phyloP scores from a whole-genome alignment of 2,113 vertebrate genomes.

The Protomyctophum bolini region DNA sequence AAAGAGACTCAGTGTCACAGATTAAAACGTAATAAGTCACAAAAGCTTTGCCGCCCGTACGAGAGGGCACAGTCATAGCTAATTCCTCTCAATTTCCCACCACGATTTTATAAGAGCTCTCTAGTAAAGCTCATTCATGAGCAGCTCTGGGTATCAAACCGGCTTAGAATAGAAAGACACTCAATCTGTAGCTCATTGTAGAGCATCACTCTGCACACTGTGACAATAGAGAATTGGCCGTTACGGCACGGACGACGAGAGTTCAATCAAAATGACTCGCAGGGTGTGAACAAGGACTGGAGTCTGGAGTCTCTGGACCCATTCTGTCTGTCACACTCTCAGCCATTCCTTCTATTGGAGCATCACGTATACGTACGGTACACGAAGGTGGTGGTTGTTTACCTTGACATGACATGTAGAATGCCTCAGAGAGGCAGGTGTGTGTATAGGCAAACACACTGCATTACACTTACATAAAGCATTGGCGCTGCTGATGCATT shows the following conservation, averaged over 20 bases:
- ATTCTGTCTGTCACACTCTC: conserved; percentile 2
- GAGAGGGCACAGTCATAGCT: conserved; percentile 2
- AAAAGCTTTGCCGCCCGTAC: conserved; percentile 8
- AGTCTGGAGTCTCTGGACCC: too few relatives aligned
- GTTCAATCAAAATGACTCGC: conserved; percentile 8
- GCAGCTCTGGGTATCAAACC: background rate
- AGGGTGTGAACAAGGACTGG: background rate
- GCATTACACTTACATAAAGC: conserved; percentile 39
- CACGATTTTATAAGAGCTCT: background rate
- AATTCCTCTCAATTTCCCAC: conserved; percentile 13
- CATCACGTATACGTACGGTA: conserved; percentile 20
- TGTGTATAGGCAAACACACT: conserved; percentile 34
- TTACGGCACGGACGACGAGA: background rate
- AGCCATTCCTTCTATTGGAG: conserved; percentile 13
- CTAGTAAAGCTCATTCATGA: conserved; percentile 30
- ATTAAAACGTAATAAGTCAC: conserved; percentile 33
- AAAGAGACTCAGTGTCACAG: conserved; percentile 5
- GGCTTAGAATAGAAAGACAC: conserved; percentile 19
- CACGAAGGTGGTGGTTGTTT: conserved; percentile 54
- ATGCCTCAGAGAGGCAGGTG: conserved; percentile 32
- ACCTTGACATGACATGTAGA: conserved; percentile 50
- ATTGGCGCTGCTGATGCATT: conserved; percentile 49
- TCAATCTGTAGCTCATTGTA: conserved; percentile 8
- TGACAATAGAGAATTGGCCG: background rate
- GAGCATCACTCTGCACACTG: too few relatives aligned